Conservation (phyloP, 2,113 vertebrate species). For the Clupea harengus region DNA sequence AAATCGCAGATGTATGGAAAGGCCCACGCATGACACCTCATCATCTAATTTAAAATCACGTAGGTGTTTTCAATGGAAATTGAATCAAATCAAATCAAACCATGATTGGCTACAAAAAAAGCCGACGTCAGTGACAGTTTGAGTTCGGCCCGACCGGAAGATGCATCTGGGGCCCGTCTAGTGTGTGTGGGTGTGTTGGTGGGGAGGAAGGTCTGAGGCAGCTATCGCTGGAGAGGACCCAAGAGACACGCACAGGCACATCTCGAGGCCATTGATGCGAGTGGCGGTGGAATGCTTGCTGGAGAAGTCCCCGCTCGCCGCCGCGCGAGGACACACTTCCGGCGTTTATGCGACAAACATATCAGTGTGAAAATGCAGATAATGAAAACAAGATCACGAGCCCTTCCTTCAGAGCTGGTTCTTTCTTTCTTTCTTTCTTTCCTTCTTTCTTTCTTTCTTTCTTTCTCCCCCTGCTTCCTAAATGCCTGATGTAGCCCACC, state of each 20-base stretch:
- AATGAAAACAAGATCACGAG: too few species aligned
- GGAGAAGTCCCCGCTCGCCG: background rate
- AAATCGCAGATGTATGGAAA: too few species aligned
- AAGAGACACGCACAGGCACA: background rate
- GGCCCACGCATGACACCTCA: too few species aligned
- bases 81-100: too few species aligned
- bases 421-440: too few species aligned
- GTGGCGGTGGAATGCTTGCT: background rate
- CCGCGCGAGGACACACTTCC: background rate
- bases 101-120: too few species aligned
- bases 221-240: background rate
- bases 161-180: too few species aligned
- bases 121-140: too few species aligned
- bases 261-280: background rate
- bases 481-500: background rate
- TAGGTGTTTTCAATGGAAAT: too few species aligned
- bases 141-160: too few species aligned
- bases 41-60: too few species aligned
- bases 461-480: background rate
- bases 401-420: background rate
- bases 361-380: background rate
- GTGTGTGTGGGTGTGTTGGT: slow-evolving; percentile 13
- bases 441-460: background rate
- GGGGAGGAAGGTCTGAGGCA: background rate
- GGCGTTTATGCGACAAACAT: background rate